These are phyloP conservation scores for Monoplex corrugatus DNA, from an alignment of 2,888 invertebrate genomes.

Conservation along the genomic window DNA sequence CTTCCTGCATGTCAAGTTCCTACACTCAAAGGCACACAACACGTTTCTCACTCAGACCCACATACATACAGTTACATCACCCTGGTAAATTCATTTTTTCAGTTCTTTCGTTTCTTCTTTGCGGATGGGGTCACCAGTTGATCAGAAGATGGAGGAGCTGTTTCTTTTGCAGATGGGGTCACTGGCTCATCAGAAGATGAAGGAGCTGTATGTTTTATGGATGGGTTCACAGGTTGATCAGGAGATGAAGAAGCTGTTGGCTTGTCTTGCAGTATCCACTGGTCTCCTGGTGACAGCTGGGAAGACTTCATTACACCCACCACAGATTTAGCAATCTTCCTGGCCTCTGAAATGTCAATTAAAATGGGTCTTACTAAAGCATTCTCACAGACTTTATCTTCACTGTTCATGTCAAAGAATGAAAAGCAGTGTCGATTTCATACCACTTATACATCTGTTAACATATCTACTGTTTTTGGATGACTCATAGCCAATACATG, in stretches of 20 bases:
- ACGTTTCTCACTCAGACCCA: background rate
- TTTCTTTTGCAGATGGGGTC: background rate
- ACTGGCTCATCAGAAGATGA: background rate
- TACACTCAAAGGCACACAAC: too few relatives aligned
- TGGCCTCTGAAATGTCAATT: slow-evolving; percentile 49
- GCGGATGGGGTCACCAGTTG: background rate
- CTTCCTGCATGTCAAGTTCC: background rate
- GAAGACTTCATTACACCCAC: slow-evolving; percentile 49
- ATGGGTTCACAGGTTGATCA: too few relatives aligned
- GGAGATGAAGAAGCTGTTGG: background rate
- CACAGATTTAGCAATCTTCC: slow-evolving; percentile 55
- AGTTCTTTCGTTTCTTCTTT: background rate
- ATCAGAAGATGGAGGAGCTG: background rate
- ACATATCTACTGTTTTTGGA: too few relatives aligned
- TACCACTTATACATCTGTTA: too few relatives aligned
- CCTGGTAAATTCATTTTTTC: background rate
- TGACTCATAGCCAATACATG: too few relatives aligned
- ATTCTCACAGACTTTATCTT: too few relatives aligned
- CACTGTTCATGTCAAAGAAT: background rate
- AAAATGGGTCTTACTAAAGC: background rate
- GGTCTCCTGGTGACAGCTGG: slow-evolving; percentile 41
- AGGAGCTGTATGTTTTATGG: background rate
- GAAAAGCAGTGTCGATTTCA: background rate
- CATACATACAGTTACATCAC: background rate
- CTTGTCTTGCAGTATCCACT: slow-evolving; percentile 47